phyloP scores from a whole-genome alignment of 2,797 vertebrate species.

The Eulemur rubriventer region DNA sequence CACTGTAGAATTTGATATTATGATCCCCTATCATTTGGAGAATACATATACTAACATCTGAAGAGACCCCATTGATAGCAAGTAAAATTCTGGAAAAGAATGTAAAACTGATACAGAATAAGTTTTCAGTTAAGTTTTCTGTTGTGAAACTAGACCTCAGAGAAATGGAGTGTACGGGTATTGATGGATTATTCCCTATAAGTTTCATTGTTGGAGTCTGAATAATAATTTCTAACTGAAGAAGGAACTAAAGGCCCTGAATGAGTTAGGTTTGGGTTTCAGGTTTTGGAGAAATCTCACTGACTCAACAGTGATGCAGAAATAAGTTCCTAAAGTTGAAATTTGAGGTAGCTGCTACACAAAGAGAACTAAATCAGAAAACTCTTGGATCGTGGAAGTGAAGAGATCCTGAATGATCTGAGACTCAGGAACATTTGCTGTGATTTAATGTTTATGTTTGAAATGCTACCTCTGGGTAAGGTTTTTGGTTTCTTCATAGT shows the following conservation, averaged over 20 bases:
- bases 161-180: background rate
- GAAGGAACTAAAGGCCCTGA: background rate
- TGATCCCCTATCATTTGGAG: background rate
- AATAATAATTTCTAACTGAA: slow-evolving; percentile 43
- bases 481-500: background rate
- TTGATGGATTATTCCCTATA: background rate
- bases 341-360: background rate
- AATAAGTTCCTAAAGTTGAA: background rate
- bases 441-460: background rate
- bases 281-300: background rate
- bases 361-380: background rate
- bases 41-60: background rate
- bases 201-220: background rate
- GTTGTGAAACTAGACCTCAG: background rate
- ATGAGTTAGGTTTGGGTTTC: slow-evolving; percentile 18
- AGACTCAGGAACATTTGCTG: slow-evolving; percentile 51
- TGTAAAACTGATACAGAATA: background rate
- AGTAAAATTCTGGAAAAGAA: background rate
- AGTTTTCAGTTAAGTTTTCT: background rate
- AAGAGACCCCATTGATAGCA: background rate
- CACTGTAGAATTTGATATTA: background rate
- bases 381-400: background rate
- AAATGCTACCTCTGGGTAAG: slow-evolving; percentile 49
- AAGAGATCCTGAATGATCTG: background rate
- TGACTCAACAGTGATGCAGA: background rate